Evolutionary conservation across 2,113 vertebrate species (phyloP), one percentile per base, ranked within the genome.

Genomic region (Hoplias malabaricus): DNA sequence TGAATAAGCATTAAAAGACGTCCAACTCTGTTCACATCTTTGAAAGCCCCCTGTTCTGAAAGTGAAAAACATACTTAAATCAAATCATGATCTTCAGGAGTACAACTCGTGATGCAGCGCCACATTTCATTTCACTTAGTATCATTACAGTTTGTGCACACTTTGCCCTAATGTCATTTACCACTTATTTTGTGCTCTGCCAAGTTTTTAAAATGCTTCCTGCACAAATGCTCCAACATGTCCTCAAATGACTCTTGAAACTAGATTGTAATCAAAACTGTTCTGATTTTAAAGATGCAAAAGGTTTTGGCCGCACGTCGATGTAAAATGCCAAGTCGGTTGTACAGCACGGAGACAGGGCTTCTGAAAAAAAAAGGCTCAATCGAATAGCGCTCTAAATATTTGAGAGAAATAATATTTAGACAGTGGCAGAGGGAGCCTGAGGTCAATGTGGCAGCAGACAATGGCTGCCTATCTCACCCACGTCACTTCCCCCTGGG

Each of bases 391-490:
- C 14, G 38, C 48, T 75, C 69, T 54, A 75, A 36, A 79, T 77
- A 78, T 83, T 74, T 78, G 67, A 48, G 12, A 63, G 77, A 82
- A 79, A 82, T 80, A 69, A 59, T 75, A 73, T 79, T 81, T 84
- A 43, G 31, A 79, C 73, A 84, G 76, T 48, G 46, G 54, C 34
- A 65, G 14, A 76, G 54, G 34, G 56, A 59, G 54, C 63, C 33
- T 69, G 76, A 81, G 79, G 73, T 80, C 73, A 82, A n/a, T 12
- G 2, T 21, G 57, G 54, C 21, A 54, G 38, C 9, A 77, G 77
- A 82, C 73, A 77, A 80, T 34, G 42, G 29, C 76, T 56, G 65
- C 36, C 69, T 68, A 61, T 63, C 46, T 63, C 54, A 69, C n/a
- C 62, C 53, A 81, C 72, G 42, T 79, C 76, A 73, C 72, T 79